Percentiles rank a stretch among this genome's conserved stretches.
These are phyloP conservation scores for Gorsachius magnificus DNA, from an alignment of 2,797 vertebrate species.

Conservation along the genomic window DNA sequence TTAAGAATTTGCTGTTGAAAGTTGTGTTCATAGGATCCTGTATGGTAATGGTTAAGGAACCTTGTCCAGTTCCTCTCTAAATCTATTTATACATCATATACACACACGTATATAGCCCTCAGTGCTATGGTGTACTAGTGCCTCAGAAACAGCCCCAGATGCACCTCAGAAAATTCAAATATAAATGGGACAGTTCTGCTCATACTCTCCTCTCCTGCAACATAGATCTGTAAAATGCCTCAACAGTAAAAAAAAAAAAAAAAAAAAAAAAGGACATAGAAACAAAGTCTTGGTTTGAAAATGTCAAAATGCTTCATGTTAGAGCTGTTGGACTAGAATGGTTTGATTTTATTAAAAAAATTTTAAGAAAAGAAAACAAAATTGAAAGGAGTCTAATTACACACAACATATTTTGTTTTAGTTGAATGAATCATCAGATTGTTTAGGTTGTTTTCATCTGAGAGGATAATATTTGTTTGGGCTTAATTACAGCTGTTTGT, in stretches of 20 bases:
- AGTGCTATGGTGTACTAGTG: neutral
- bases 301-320: neutral
- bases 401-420: neutral
- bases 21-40: neutral
- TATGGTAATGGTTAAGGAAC: neutral
- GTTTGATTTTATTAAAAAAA: too few species aligned
- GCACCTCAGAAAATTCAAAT: neutral
- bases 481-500: neutral
- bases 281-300: neutral
- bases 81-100: neutral
- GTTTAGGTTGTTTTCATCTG: neutral
- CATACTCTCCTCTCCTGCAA: fast-evolving
- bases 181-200: neutral
- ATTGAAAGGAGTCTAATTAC: neutral
- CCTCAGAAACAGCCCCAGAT: neutral
- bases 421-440: neutral
- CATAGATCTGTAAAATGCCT: neutral
- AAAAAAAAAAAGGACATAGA: neutral
- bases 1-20: neutral
- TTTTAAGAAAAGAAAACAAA: too few species aligned
- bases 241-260: neutral
- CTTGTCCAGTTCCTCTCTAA: neutral
- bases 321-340: neutral
- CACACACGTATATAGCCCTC: neutral
- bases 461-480: neutral